Base-by-base conservation (phyloP, 2,113 vertebrate species). In the Triplophysa dalaica region DNA sequence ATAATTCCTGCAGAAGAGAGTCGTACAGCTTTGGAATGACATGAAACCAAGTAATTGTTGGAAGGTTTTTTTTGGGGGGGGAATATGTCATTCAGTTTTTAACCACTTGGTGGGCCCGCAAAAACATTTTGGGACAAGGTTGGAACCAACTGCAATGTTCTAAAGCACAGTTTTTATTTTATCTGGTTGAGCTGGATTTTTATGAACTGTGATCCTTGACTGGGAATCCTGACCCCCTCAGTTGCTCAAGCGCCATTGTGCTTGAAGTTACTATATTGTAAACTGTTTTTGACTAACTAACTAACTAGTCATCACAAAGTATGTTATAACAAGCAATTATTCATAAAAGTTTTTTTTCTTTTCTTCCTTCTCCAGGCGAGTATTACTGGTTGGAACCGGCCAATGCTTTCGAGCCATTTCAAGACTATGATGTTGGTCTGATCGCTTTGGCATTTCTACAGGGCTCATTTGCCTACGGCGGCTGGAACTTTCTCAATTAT, bases 401-500 rank as follows among this genome's bases (percentile, higher is more conserved):
- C 84, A 92, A 97, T 0, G 95, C 96, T 61, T 97, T 97, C 70
- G 92, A 95, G 84, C 93, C 92, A 61, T 96, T 96, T 90, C 92
- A 94, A 86, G 92, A 95, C 4, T 95, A 95, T 0, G 89, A 95
- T 41, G 93, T 96, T 17, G 95, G 95, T 26, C 89, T 95, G 82
- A 91, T 97, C 14, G 96, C 96, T 0, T 87, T 97, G 80, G 93
- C 96, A 7, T 97, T 97, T 85, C 91, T 97, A 54, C 96, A 97
- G 83, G 96, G 96, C 58, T 97, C 95, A 52, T 97, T 97, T 12
- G 96, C 96, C 77, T 97, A 97, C 0, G 95, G 95, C 56, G 96
- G 96, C 38, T 97, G 96, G 96, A 97, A 97, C 87, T 97, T 97
- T 87, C 94, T 97, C 74, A 97, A 97, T 93, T 97, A 97, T 48